Base-by-base conservation (phyloP, 2,888 invertebrate species). In the Chalcosyrphus nemorum region DNA sequence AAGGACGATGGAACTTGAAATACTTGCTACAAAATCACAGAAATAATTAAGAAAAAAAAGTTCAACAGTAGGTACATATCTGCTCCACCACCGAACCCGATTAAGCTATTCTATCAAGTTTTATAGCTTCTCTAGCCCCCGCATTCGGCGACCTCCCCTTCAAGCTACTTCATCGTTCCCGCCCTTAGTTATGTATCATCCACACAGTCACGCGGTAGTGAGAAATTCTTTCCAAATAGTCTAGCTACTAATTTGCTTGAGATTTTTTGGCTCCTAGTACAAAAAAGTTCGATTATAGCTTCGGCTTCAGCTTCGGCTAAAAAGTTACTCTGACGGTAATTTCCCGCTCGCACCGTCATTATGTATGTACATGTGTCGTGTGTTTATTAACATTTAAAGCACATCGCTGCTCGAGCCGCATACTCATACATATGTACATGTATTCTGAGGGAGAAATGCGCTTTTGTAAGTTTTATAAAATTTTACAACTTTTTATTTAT, bases 251-350 rank as follows among this genome's bases (percentile, higher is more conserved):
- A 90, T 89, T 89, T 89, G 87, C 88, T 88, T 88, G 86, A 86
- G 86, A 88, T 88, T 90, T 90, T 90, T 90, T 88, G 89, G 90
- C 90, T 89, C 90, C 90, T 89, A 90, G 89, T 88, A 90, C 88
- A 88, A 89, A 89, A 90, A 90, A 90, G 90, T 90, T 90, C 88
- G 89, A 88, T 87, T 88, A 88, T 89, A 89, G 89, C 90, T 90
- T 89, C 86, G 56, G 76, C 68, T 81, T 89, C 89, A 89, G 87
- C 88, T 89, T 89, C 87, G 88, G 85, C 88, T 88, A 89, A 89
- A 89, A 87, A 88, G 84, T 71, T 66, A 61, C 86, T n/a, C n/a
- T 86, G 84, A 71, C 47, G 32, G 47, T 78, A 61, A 57, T 52
- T 54, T 24, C 35, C 61, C 59, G 24, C 61, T 38, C 19, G 11